Conservation (phyloP, 1,140 invertebrate species). For the Orius insidiosus region DNA sequence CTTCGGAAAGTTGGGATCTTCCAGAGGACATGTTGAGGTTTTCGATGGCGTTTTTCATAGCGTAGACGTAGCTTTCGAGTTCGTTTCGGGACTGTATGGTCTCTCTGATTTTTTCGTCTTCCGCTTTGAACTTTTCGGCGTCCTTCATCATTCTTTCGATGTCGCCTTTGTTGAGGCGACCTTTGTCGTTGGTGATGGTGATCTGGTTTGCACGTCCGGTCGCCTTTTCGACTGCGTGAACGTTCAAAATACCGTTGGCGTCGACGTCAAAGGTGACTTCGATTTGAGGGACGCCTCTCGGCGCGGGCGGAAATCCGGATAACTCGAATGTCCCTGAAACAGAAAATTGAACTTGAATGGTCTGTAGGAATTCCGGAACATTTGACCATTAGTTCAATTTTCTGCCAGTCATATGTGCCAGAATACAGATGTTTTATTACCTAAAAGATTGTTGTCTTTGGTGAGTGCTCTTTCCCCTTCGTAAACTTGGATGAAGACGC, state of each 20-base stretch:
- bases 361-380: too few species aligned
- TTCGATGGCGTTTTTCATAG: constrained; percentile 85
- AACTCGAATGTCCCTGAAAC: constrained; percentile 48
- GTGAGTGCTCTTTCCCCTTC: constrained; percentile 90
- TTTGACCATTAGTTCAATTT: too few species aligned
- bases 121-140: constrained; percentile 81
- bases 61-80: constrained; percentile 91
- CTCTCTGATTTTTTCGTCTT: constrained; percentile 79
- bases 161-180: constrained; percentile 86
- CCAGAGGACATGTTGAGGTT: constrained; percentile 51
- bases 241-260: constrained; percentile 75
- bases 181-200: constrained; percentile 95
- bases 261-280: constrained; percentile 84
- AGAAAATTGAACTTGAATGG: too few species aligned
- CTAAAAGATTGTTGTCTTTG: constrained; percentile 79
- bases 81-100: constrained; percentile 76
- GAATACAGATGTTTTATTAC: constrained; percentile 33
- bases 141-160: constrained; percentile 96
- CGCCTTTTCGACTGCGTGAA: constrained; percentile 74
- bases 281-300: constrained; percentile 83
- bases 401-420: too few species aligned
- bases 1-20: constrained; percentile 73
- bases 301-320: constrained; percentile 84
- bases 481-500: constrained; percentile 72
- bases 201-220: constrained; percentile 96